Evolutionary conservation across 2,797 vertebrate genomes (phyloP), one percentile per base, ranked within the genome.

Genomic region (Rhinoraja longicauda): DNA sequence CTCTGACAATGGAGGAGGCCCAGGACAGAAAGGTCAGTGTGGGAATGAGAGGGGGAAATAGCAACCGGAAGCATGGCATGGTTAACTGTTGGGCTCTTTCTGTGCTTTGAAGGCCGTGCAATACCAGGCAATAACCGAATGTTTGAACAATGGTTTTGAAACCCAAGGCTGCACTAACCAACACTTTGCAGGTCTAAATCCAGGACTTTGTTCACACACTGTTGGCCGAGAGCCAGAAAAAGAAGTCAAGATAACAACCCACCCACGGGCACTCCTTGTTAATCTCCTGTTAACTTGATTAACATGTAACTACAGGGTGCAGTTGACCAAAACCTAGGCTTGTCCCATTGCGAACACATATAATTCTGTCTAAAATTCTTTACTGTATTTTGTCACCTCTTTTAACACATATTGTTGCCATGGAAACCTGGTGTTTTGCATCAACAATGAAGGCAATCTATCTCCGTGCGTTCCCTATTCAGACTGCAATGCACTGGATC

Each of bases 381-480:
- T 53, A n/a, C 90, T 53, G 57, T 26, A 57, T 92, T 53, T 75
- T 39, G 12, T 32, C 70, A 73, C 26, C 90, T 32, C 64, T 39
- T 5, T 10, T 53, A 17, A 75, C 67, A 92, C 90, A 75, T 72
- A 15, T 15, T 1, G 39, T 92, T 57, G 45, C 90, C 90, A 73
- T 57, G 90, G 90, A 13, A 92, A 92, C 62, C 39, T 13, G 67
- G 15, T 45, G 32, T 92, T 90, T 92, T 92, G 90, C 45, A 75
- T 53, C 39, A 92, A 75, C 72, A 73, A 53, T 26, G 6, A 15
- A 92, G 29, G 72, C 72, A 73, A 75, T 92, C 26, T 57, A 72
- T 39, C 62, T 91, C 24, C 26, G 21, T 70, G 13, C 8, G 7
- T 88, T 64, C 88, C 59, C 59, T 67, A 19, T 62, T 32, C n/a